A percentile compares a stretch with the other conserved stretches of the same genome.
Evolutionary conservation across 1,140 invertebrate species (phyloP).

Genomic region (Oscheius sp.): DNA sequence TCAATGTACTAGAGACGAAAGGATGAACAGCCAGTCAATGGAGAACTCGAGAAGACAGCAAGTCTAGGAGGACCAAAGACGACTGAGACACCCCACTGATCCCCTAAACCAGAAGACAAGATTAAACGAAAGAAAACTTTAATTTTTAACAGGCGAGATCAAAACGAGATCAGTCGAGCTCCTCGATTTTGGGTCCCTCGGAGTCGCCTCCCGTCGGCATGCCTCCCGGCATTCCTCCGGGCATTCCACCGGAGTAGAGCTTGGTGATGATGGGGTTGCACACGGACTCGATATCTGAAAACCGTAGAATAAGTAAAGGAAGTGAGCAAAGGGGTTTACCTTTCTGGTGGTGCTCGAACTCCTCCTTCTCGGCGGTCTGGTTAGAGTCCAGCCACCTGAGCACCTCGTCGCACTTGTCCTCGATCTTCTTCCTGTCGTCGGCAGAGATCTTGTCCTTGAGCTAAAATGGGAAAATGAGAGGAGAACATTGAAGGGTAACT

Average conservation of each 20-base stretch:
- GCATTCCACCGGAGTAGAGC: conserved; percentile 61
- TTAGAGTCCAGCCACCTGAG: conserved; percentile 91
- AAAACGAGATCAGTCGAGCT: conserved; percentile 91
- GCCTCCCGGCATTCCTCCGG: conserved; percentile 54
- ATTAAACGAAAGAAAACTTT: too few relatives aligned
- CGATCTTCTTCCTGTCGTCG: conserved; percentile 68
- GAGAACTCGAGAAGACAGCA: too few relatives aligned
- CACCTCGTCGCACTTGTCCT: conserved; percentile 87
- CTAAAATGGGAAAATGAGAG: conserved; percentile 32
- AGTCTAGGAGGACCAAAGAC: too few relatives aligned
- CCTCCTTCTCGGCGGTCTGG: conserved; percentile 85
- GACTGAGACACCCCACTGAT: too few relatives aligned
- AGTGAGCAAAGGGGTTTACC: background rate
- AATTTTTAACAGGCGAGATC: too few relatives aligned
- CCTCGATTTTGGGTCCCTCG: conserved; percentile 82
- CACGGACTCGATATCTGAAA: conserved; percentile 75
- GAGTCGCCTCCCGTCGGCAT: background rate
- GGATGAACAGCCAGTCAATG: too few relatives aligned
- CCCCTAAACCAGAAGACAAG: too few relatives aligned
- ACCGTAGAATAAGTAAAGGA: conserved; percentile 41
- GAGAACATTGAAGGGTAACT: background rate
- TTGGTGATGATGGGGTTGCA: conserved; percentile 77
- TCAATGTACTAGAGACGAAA: too few relatives aligned
- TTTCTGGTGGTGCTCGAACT: conserved; percentile 78
- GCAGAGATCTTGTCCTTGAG: conserved; percentile 71